phyloP scores from a whole-genome alignment of 2,797 vertebrate species.

The Phyllotis vaccarum region DNA sequence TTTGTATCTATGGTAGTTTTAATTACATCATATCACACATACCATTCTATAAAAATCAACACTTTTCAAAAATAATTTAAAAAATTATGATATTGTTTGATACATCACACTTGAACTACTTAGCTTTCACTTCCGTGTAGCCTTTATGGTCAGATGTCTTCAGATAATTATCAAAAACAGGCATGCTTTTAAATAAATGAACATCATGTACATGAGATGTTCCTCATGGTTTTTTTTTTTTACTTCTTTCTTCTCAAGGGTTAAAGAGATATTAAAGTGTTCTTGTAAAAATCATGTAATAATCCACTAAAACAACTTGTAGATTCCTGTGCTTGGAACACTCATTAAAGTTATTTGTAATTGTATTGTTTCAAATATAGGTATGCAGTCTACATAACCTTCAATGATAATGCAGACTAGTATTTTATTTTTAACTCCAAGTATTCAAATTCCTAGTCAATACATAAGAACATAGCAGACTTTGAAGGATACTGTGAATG shows the following conservation, averaged over 20 bases:
- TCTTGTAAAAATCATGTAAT: not conserved
- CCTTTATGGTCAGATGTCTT: not conserved
- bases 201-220: not conserved
- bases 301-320: not conserved
- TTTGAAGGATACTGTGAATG: not conserved
- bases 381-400: not conserved
- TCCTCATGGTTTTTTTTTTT: not conserved
- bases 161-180: not conserved
- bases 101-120: not conserved
- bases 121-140: not conserved
- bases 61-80: not conserved
- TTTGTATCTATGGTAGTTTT: not conserved
- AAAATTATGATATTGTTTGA: not conserved
- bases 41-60: not conserved
- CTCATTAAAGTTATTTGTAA: not conserved
- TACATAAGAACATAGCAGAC: not conserved
- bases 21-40: not conserved
- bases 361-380: not conserved
- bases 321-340: not conserved
- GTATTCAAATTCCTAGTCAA: not conserved
- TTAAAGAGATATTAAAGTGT: not conserved
- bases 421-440: not conserved
- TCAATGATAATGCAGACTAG: not conserved
- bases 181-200: not conserved
- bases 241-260: not conserved